phyloP scores from a whole-genome alignment of 1,140 invertebrate species.

The Formica exsecta region DNA sequence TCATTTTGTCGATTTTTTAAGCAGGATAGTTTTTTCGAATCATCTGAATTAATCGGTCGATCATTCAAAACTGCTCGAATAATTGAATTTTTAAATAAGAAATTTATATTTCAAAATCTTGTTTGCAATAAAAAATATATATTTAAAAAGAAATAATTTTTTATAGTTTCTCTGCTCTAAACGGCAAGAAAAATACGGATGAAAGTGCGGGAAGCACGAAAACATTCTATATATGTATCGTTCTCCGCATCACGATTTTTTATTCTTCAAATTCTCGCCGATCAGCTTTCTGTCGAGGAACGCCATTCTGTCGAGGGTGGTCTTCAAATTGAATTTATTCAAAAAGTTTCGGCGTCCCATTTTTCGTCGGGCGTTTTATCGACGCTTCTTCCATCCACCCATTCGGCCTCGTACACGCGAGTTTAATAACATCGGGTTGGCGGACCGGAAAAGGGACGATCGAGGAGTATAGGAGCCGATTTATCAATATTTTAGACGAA shows the following conservation, averaged over 20 bases:
- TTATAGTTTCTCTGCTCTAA: background rate
- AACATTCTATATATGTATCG: background rate
- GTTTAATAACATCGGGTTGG: constrained; percentile 47
- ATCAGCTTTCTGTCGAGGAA: constrained; percentile 58
- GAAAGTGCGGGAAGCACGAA: background rate
- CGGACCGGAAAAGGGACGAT: constrained; percentile 20
- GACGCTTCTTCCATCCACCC: constrained; percentile 27
- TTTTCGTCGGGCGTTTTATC: constrained; percentile 57
- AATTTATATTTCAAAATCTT: background rate
- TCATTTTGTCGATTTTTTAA: background rate
- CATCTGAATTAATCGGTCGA: background rate
- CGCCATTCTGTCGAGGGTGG: constrained; percentile 35
- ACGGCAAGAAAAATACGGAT: background rate
- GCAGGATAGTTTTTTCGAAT: background rate
- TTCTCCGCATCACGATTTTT: constrained; percentile 29
- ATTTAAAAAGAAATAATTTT: background rate
- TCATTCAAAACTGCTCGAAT: background rate
- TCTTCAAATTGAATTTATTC: constrained; percentile 77
- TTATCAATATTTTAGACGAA: constrained; percentile 53
- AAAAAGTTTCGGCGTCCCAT: constrained; percentile 63
- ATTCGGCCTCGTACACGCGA: constrained; percentile 33
- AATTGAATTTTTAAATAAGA: background rate
- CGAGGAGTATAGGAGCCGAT: constrained; percentile 2
- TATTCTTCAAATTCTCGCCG: constrained; percentile 8
- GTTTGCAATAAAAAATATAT: background rate